Evolutionary conservation across 2,797 vertebrate genomes (phyloP).

Genomic region (Stomatorhinus walkeri): DNA sequence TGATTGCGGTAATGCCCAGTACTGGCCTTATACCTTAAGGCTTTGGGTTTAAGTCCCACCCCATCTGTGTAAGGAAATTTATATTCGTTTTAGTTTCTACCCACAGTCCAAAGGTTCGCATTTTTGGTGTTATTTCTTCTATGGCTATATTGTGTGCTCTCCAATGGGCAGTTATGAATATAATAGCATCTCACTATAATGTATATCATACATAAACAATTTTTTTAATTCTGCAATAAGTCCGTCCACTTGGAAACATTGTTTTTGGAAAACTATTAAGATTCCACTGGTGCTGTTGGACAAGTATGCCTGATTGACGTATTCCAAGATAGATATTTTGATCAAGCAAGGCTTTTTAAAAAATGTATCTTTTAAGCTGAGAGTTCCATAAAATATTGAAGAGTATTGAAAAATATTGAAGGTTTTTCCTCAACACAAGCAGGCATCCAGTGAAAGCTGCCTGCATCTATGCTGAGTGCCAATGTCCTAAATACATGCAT

Average conservation of each 20-base stretch:
- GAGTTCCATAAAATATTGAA: neutral
- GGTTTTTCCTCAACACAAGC: neutral
- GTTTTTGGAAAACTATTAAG: neutral
- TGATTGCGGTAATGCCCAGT: neutral
- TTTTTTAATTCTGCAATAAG: neutral
- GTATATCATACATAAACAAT: neutral
- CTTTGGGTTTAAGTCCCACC: neutral
- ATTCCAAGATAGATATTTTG: neutral
- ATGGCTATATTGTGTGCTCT: neutral
- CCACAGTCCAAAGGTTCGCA: neutral
- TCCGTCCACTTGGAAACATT: neutral
- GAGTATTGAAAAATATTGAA: neutral
- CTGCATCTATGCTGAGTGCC: neutral
- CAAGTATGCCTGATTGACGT: neutral
- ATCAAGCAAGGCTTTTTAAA: neutral
- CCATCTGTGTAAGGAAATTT: neutral
- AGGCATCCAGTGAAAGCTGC: neutral
- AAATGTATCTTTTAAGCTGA: neutral
- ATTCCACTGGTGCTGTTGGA: neutral
- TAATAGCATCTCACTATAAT: neutral
- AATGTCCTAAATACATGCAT: neutral
- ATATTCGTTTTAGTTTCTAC: neutral
- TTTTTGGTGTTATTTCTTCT: neutral
- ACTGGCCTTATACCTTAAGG: neutral
- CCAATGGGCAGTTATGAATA: neutral